Conservation (phyloP, 2,888 invertebrate species). For the Caenorhabditis sp. region DNA sequence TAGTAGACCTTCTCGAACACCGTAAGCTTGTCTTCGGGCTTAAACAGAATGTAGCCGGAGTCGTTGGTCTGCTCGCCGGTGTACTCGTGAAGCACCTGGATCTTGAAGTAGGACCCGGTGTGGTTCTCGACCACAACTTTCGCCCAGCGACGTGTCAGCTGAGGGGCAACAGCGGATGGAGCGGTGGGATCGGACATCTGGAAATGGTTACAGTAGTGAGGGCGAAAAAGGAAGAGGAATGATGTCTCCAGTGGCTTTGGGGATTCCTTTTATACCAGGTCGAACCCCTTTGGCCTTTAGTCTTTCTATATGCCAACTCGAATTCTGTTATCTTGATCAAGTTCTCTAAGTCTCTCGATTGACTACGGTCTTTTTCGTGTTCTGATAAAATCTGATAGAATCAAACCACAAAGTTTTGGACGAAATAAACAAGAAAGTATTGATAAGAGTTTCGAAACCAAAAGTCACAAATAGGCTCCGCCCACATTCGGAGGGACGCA, state of each 20-base stretch:
- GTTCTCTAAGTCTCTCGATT: background rate
- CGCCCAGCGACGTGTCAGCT: slow-evolving; percentile 7
- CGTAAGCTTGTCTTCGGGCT: slow-evolving; percentile 6
- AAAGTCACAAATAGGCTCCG: too few species aligned
- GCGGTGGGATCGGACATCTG: slow-evolving; percentile 17
- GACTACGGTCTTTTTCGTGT: slow-evolving; percentile 3
- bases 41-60: background rate
- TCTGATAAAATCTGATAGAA: too few species aligned
- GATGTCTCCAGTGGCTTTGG: background rate
- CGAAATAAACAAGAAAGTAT: too few species aligned
- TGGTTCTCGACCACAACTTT: background rate
- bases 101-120: slow-evolving; percentile 2
- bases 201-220: background rate
- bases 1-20: slow-evolving; percentile 26
- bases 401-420: too few species aligned
- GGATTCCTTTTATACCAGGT: background rate
- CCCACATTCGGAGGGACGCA: too few species aligned
- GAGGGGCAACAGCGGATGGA: slow-evolving; percentile 12
- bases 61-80: slow-evolving; percentile 18
- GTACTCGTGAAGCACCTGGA: slow-evolving; percentile 16
- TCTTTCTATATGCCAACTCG: background rate
- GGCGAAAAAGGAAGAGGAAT: background rate
- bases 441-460: too few species aligned
- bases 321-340: background rate
- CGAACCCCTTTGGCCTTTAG: background rate